A percentile compares a stretch with the other conserved stretches of the same genome.
These are phyloP conservation scores for Crenuchus spilurus DNA, from an alignment of 2,797 vertebrate species.

Conservation along the genomic window DNA sequence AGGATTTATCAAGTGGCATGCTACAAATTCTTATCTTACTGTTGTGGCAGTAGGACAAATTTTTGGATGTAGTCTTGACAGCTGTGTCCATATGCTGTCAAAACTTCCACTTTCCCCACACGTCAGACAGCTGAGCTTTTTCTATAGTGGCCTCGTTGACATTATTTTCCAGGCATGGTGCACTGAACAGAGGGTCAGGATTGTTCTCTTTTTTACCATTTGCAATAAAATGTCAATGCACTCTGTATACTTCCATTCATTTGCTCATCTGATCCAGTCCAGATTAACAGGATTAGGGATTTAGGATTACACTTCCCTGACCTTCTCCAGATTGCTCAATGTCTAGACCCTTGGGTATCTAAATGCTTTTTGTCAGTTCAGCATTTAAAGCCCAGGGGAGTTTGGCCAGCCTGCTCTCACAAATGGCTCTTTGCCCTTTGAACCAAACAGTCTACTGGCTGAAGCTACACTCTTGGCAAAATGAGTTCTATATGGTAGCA, in stretches of 20 bases:
- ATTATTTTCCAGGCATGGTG: slow-evolving; percentile 22
- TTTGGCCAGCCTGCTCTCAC: slow-evolving; percentile 32
- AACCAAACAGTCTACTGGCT: slow-evolving; percentile 35
- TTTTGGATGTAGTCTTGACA: not conserved
- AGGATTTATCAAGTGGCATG: not conserved
- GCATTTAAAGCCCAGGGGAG: slow-evolving; percentile 39
- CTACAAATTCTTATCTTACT: not conserved
- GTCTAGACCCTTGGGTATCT: slow-evolving; percentile 46
- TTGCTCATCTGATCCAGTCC: slow-evolving; percentile 69
- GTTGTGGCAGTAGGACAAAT: not conserved
- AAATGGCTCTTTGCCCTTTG: slow-evolving; percentile 37
- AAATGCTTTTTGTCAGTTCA: slow-evolving; percentile 44
- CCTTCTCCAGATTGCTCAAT: slow-evolving; percentile 57
- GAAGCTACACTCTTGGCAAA: too few species aligned
- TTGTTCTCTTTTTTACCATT: not conserved
- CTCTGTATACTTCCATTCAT: slow-evolving; percentile 46
- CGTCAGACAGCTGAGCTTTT: too few species aligned
- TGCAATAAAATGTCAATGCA: not conserved
- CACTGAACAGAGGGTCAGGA: slow-evolving; percentile 9
- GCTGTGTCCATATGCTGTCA: not conserved
- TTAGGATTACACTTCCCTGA: slow-evolving; percentile 70
- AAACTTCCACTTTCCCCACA: too few species aligned
- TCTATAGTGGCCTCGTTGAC: slow-evolving; percentile 25
- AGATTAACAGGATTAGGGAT: slow-evolving; percentile 81
- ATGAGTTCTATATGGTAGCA: too few species aligned